Percentiles rank a stretch among this genome's conserved stretches.
Evolutionary conservation across 2,797 vertebrate species (phyloP).

Genomic region (Delichon dasypus): DNA sequence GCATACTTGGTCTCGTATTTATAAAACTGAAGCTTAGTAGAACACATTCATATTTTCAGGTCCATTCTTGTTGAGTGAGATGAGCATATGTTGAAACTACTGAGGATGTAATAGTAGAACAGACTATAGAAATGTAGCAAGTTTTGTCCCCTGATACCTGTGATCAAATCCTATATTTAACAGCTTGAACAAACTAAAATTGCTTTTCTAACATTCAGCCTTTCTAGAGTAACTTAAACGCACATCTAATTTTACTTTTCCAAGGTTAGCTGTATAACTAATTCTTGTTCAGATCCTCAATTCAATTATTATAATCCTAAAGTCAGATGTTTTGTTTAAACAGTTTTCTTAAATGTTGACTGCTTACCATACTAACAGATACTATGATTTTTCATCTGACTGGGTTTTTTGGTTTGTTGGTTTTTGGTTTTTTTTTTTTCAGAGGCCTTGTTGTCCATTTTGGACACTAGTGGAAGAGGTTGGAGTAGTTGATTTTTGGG

Average conservation of each 20-base stretch:
- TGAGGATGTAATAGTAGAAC: not conserved
- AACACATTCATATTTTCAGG: slow-evolving; percentile 16
- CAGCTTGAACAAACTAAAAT: slow-evolving; percentile 56
- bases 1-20: slow-evolving; percentile 34
- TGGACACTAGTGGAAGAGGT: not conserved
- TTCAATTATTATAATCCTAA: not conserved
- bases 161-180: slow-evolving; percentile 3
- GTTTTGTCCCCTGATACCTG: not conserved
- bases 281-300: not conserved
- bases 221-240: slow-evolving; percentile 35
- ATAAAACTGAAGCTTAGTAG: slow-evolving; percentile 47
- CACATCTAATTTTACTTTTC: not conserved
- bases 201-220: slow-evolving; percentile 55
- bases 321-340: slow-evolving; percentile 14
- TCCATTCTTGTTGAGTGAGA: slow-evolving; percentile 14
- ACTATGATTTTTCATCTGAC: not conserved
- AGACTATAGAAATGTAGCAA: not conserved
- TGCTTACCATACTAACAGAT: slow-evolving; percentile 11
- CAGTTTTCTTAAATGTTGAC: slow-evolving; percentile 53
- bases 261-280: not conserved
- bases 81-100: not conserved
- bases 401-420: not conserved
- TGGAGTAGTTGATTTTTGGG: slow-evolving; percentile 44
- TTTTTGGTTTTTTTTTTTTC: slow-evolving; percentile 6
- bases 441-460: slow-evolving; percentile 9